phyloP scores from a whole-genome alignment of 2,113 vertebrate genomes.

The Aptenodytes forsteri region DNA sequence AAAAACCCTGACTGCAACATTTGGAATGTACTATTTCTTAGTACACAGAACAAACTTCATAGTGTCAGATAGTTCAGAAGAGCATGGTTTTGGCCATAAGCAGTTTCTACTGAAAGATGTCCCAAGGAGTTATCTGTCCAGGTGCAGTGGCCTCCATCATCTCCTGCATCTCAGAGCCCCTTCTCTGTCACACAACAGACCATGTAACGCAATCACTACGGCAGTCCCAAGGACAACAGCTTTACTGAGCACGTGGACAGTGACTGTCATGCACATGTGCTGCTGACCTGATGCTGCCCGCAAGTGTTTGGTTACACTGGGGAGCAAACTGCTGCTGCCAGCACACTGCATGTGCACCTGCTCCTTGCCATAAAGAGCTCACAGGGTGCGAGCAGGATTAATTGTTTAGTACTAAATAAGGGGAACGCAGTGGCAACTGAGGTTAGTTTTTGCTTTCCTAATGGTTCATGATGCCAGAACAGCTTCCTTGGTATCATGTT shows the following conservation, averaged over 20 bases:
- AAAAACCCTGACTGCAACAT: neutral
- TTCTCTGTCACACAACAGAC: neutral
- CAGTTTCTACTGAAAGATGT: neutral
- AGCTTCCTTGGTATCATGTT: neutral
- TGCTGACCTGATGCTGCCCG: neutral
- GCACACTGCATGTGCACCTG: neutral
- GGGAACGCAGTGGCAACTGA: neutral
- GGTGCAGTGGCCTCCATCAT: neutral
- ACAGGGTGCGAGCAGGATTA: neutral
- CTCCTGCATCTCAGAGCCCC: rapidly evolving
- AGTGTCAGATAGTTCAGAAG: neutral
- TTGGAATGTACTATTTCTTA: neutral
- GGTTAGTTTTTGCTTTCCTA: neutral
- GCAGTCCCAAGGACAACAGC: neutral
- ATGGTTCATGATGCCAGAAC: neutral
- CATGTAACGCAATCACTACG: rapidly evolving
- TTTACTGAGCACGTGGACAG: rapidly evolving
- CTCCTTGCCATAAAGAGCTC: neutral
- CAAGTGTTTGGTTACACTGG: rapidly evolving
- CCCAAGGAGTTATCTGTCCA: neutral
- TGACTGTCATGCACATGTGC: rapidly evolving
- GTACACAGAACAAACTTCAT: neutral
- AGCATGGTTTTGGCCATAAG: neutral
- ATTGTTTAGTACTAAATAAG: neutral
- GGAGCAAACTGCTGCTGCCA: neutral